These are phyloP conservation scores for Nothoprocta perdicaria DNA, from an alignment of 2,113 vertebrate genomes.

Conservation along the genomic window DNA sequence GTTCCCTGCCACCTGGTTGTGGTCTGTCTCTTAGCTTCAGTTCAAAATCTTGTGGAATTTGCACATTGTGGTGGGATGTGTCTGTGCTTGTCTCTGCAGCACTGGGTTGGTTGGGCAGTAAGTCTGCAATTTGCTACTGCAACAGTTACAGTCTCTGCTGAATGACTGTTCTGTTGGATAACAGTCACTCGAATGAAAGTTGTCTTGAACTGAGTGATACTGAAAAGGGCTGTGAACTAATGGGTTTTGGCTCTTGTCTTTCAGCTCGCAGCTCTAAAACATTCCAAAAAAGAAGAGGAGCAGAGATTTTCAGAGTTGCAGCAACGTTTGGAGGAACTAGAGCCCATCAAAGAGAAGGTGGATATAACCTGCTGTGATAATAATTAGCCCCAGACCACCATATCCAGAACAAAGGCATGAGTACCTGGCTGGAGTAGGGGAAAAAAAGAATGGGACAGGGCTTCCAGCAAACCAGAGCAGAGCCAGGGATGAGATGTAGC, in stretches of 20 bases:
- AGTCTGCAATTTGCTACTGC: too few relatives aligned
- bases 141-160: neutral
- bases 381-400: neutral
- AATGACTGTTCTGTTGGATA: neutral
- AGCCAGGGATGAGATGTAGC: neutral
- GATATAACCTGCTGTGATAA: neutral
- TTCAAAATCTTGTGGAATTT: fast-evolving
- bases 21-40: neutral
- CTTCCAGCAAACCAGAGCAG: neutral
- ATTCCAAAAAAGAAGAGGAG: conserved; percentile 75
- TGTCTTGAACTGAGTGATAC: neutral
- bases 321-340: conserved; percentile 77
- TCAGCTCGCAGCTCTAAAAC: conserved; percentile 75
- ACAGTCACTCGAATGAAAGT: neutral
- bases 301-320: conserved; percentile 66
- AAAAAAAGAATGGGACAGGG: fast-evolving
- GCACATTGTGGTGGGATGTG: fast-evolving
- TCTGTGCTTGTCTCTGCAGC: neutral
- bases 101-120: neutral
- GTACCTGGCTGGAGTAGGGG: neutral
- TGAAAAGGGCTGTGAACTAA: neutral
- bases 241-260: neutral
- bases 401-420: neutral
- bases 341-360: conserved; percentile 80
- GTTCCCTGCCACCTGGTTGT: neutral